phyloP scores from a whole-genome alignment of 2,797 vertebrate genomes.

The Molossus molossus region DNA sequence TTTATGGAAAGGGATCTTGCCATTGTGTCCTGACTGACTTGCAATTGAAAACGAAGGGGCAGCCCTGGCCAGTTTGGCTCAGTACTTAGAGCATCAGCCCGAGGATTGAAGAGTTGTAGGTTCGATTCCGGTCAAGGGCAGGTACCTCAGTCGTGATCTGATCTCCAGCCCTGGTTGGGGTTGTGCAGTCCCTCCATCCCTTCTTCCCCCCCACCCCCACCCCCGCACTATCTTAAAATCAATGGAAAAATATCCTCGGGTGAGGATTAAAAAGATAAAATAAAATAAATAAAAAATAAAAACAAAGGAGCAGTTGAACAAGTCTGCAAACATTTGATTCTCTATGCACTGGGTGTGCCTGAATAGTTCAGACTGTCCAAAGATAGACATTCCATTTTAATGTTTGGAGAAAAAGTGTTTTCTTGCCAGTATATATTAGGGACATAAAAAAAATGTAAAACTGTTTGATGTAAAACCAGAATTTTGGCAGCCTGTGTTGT shows the following conservation, averaged over 20 bases:
- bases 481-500: not conserved
- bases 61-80: not conserved
- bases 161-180: no score
- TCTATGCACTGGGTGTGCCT: not conserved
- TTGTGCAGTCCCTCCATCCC: no score
- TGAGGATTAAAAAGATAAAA: no score
- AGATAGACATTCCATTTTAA: conserved; percentile 1
- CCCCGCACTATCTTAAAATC: no score
- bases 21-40: conserved; percentile 1
- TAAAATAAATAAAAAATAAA: not conserved
- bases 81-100: no score
- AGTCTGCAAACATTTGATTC: not conserved
- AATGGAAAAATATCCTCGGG: no score
- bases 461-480: conserved; percentile 11
- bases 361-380: not conserved
- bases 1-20: conserved; percentile 18
- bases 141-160: no score
- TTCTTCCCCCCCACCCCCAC: no score
- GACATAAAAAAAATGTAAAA: not conserved
- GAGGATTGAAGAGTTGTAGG: no score
- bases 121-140: no score
- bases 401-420: conserved; percentile 41
- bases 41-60: conserved; percentile 75
- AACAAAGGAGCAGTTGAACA: conserved; percentile 31
- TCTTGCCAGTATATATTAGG: not conserved